Percentiles rank a stretch among this genome's conserved stretches.
Conservation (phyloP, 92 coral and sea anemone species). For the Actinostola sp. region DNA sequence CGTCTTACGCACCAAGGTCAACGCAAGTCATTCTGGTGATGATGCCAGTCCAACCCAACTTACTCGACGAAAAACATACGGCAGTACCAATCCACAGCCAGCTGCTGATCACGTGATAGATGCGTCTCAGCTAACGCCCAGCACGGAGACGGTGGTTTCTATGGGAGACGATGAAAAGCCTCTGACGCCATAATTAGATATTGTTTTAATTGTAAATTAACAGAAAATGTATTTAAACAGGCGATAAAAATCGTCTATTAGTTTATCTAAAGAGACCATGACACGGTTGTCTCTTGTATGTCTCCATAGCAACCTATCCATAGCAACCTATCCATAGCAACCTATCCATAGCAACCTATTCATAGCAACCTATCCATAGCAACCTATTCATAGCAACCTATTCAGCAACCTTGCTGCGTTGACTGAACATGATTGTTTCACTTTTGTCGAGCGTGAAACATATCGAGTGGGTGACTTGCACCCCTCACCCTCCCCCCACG, state of each 20-base stretch:
- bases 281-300: neutral
- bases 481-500: too few species aligned
- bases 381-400: too few species aligned
- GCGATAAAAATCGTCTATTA: neutral
- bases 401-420: too few species aligned
- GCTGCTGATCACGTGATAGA: conserved; percentile 95
- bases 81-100: conserved; percentile 47
- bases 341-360: too few species aligned
- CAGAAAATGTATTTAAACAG: neutral
- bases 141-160: conserved; percentile 81
- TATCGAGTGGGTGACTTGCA: too few species aligned
- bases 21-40: conserved; percentile 44
- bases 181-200: conserved; percentile 26
- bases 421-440: too few species aligned
- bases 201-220: conserved; percentile 19
- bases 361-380: too few species aligned
- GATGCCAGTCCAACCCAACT: conserved; percentile 78
- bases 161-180: conserved; percentile 77
- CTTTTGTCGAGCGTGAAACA: too few species aligned
- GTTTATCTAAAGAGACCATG: neutral
- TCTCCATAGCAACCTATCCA: too few species aligned
- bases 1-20: conserved; percentile 77
- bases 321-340: too few species aligned
- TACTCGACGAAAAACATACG: conserved; percentile 83
- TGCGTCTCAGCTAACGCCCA: conserved; percentile 79